A percentile compares a stretch with the other conserved stretches of the same genome.
These are phyloP conservation scores for Nowickia ferox DNA, from an alignment of 2,888 invertebrate species.

Conservation along the genomic window DNA sequence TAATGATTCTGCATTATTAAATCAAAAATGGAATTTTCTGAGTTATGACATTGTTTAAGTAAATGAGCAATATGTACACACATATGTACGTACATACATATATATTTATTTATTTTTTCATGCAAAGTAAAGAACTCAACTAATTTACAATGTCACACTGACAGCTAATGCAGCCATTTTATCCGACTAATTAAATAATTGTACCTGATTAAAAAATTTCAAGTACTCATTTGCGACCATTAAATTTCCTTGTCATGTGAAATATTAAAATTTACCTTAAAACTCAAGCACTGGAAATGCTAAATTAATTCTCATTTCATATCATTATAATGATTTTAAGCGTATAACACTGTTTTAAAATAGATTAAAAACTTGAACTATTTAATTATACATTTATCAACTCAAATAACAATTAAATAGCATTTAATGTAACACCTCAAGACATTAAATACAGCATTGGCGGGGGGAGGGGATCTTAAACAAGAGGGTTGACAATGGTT, in stretches of 20 bases:
- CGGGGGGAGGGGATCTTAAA: constrained; percentile 6
- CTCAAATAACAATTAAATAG: constrained; percentile 66
- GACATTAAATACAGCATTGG: constrained; percentile 58
- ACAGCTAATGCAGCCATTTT: no score
- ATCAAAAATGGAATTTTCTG: no score
- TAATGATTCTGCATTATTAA: no score
- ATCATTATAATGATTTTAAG: constrained; percentile 15
- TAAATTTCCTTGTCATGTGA: neutral
- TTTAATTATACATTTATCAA: constrained; percentile 64
- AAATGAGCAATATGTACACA: no score
- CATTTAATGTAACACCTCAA: constrained; percentile 68
- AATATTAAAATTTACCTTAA: neutral
- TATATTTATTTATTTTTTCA: no score
- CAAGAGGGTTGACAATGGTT: neutral
- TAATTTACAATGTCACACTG: no score
- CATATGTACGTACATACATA: no score
- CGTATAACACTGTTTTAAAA: constrained; percentile 26
- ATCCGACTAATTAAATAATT: no score
- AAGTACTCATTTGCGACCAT: neutral
- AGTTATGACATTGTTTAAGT: no score
- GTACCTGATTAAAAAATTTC: neutral
- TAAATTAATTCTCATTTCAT: neutral
- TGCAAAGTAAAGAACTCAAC: no score
- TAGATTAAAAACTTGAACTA: constrained; percentile 31
- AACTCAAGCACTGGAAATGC: neutral